Conservation (phyloP, 35 echinoderm and acorn worm genomes). For the Ophiothrix spiculata region DNA sequence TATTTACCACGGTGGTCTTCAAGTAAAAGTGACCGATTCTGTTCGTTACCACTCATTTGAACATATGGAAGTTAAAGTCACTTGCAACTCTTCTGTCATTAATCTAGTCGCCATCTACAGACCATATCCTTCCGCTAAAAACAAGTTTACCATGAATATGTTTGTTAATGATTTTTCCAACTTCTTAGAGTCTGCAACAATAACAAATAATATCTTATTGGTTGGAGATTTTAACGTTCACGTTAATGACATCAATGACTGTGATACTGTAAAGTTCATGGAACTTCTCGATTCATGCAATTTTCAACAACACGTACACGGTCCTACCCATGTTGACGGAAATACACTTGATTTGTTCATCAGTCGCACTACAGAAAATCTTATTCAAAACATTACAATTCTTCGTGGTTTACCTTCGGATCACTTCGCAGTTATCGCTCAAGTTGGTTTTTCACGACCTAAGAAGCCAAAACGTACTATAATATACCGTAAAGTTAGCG, state of each 20-base stretch:
- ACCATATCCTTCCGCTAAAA: neutral
- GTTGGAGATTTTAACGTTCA: constrained; percentile 24
- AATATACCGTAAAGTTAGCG: neutral
- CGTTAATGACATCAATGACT: neutral
- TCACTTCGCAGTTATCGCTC: constrained; percentile 7
- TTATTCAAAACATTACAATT: neutral
- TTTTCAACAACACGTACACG: neutral
- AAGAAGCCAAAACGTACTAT: neutral
- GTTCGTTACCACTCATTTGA: constrained; percentile 14
- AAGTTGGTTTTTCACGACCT: neutral
- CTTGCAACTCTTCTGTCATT: neutral
- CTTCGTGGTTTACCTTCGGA: neutral
- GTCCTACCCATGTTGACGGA: neutral
- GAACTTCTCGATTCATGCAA: neutral
- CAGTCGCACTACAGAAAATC: neutral
- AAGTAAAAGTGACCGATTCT: neutral
- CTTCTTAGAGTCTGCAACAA: neutral
- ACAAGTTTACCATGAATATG: neutral
- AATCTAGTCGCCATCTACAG: neutral
- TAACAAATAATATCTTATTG: neutral
- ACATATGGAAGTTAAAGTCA: neutral
- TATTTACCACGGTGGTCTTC: neutral
- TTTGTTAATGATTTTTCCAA: constrained; percentile 18
- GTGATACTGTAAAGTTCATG: neutral
- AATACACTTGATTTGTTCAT: neutral